Conservation (phyloP, 2,797 vertebrate species). For the Anguilla obscura region DNA sequence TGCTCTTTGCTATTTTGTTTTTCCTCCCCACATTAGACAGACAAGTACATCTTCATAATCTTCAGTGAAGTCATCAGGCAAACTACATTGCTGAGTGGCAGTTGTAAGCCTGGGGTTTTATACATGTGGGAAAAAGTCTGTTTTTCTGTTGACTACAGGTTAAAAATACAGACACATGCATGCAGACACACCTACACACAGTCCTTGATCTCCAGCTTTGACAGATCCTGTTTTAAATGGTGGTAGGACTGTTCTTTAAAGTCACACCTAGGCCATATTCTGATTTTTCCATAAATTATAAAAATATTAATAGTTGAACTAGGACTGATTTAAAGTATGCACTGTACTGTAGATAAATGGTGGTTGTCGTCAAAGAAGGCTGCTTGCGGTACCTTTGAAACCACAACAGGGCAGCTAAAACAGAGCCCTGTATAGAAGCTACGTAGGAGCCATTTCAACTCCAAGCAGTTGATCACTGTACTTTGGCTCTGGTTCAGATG, state of each 20-base stretch:
- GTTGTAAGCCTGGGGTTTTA: constrained; percentile 56
- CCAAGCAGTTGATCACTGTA: neutral
- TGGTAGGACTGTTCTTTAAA: neutral
- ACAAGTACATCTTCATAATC: constrained; percentile 36
- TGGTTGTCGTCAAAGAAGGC: neutral
- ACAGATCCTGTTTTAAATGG: neutral
- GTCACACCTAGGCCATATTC: neutral
- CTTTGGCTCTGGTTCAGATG: neutral
- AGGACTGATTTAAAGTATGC: neutral
- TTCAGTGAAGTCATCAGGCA: constrained; percentile 50
- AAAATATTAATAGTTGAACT: neutral
- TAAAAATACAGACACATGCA: neutral
- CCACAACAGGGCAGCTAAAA: neutral
- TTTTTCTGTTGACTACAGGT: constrained; percentile 25
- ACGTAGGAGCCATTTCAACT: neutral
- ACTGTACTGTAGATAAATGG: neutral
- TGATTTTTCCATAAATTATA: neutral
- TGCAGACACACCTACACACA: neutral
- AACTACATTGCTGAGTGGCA: constrained; percentile 53
- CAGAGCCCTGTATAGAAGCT: neutral
- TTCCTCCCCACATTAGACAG: constrained; percentile 31
- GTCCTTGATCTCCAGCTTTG: neutral
- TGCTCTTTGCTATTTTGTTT: neutral
- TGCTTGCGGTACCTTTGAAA: neutral
- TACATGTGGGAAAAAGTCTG: constrained; percentile 54